Base-by-base conservation (phyloP, 2,888 invertebrate genomes). In the Chymomyza procnemis region DNA sequence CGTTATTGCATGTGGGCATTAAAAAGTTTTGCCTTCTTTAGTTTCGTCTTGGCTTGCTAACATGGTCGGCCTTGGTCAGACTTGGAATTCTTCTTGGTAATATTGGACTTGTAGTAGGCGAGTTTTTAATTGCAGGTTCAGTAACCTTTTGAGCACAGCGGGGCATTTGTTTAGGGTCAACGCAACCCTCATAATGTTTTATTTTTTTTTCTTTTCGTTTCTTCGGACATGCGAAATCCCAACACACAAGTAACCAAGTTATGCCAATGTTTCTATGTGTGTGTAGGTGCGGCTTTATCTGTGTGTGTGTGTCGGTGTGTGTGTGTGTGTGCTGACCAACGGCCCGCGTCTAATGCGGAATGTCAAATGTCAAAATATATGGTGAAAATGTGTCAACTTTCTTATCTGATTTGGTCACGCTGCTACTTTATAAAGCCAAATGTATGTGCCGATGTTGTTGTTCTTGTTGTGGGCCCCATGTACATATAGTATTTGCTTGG, bases 291-390 rank as follows among this genome's bases (percentile, higher is more conserved):
- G 59, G 57, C 14, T n/a, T n/a, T n/a, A n/a, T n/a, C n/a, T 46
- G 57, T 30, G 8, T 54, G 30, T 14, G 5, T 4, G 34, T 34
- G 6, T 12, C 3, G 9, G 34, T 41, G 34, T 54, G 30, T 34
- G 41, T 12, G 54, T 61, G 26, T 30, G 47, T 50, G 50, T 57
- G 78, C 83, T 87, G 83, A 85, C 85, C 79, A 84, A 72, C 84
- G 81, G 86, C 72, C 77, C 86, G 79, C 85, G 88, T 89, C 88
- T 89, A 89, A 85, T 84, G 81, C 88, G 78, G 88, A 89, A 89
- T 90, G 90, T 90, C 90, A 90, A 89, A 90, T 89, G 90, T 90
- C 90, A 90, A 89, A 90, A 90, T 90, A 90, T 89, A 90, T 90
- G 89, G 90, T 89, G 88, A 89, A 90, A 90, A 90, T 90, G 90